phyloP scores from a whole-genome alignment of 2,113 vertebrate species.

The Balaeniceps rex region DNA sequence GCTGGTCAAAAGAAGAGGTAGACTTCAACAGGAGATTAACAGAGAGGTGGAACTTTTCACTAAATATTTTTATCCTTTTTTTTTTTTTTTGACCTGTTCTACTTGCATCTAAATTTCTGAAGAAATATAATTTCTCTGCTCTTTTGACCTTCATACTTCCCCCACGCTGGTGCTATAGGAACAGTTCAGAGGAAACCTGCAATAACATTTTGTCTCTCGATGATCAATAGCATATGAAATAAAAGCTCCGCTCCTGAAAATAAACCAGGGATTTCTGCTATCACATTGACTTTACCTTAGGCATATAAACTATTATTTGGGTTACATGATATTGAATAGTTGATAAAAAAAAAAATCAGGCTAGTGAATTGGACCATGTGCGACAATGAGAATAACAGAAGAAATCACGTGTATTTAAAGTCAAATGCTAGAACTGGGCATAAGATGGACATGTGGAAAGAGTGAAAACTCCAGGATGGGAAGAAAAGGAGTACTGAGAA shows the following conservation, averaged over 20 bases:
- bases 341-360: background rate
- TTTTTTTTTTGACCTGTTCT: background rate
- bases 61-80: background rate
- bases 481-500: background rate
- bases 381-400: background rate
- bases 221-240: background rate
- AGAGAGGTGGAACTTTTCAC: background rate
- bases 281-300: background rate
- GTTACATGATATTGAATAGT: background rate
- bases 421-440: background rate
- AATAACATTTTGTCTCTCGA: background rate
- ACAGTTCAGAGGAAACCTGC: background rate
- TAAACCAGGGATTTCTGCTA: background rate
- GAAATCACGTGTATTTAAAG: background rate
- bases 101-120: background rate
- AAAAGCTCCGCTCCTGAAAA: background rate
- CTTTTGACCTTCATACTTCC: background rate
- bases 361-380: background rate
- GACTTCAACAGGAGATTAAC: background rate
- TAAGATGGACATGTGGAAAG: background rate
- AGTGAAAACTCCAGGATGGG: background rate
- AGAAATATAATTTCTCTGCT: background rate
- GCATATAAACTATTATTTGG: background rate
- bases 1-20: background rate
- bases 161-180: background rate